Conservation (phyloP, 2,797 vertebrate genomes). For the Lophotriccus pileatus region DNA sequence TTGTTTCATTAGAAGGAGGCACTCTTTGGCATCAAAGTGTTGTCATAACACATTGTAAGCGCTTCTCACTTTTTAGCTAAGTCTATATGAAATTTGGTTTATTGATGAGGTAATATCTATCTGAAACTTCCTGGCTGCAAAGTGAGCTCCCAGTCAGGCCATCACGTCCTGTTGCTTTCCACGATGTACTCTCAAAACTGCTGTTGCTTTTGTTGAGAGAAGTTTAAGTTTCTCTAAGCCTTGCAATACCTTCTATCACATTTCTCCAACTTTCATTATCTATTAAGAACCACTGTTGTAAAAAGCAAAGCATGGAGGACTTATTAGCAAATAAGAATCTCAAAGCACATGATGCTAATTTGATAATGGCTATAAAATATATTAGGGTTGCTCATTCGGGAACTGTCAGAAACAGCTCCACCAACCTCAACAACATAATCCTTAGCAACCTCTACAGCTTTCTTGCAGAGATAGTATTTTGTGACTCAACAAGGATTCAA, state of each 20-base stretch:
- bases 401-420: slow-evolving; percentile 25
- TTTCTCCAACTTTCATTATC: neutral
- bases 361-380: slow-evolving; percentile 39
- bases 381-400: slow-evolving; percentile 10
- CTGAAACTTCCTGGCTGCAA: neutral
- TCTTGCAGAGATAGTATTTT: slow-evolving; percentile 30
- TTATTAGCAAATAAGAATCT: neutral
- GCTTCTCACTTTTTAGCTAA: neutral
- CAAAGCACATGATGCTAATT: neutral
- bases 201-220: neutral
- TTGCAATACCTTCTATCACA: neutral
- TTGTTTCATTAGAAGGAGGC: neutral
- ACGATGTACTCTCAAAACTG: neutral
- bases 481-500: slow-evolving; percentile 16
- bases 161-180: neutral
- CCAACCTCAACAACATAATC: slow-evolving; percentile 9
- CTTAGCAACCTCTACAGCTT: slow-evolving; percentile 40
- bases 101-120: neutral
- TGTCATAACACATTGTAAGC: neutral
- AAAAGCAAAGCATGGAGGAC: neutral
- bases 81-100: neutral
- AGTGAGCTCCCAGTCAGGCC: neutral
- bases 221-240: neutral
- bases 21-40: neutral
- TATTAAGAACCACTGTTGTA: neutral